A percentile compares a stretch with the other conserved stretches of the same genome.
These are phyloP conservation scores for Trinorchestia longiramus DNA, from an alignment of 1,140 invertebrate genomes.

Conservation along the genomic window DNA sequence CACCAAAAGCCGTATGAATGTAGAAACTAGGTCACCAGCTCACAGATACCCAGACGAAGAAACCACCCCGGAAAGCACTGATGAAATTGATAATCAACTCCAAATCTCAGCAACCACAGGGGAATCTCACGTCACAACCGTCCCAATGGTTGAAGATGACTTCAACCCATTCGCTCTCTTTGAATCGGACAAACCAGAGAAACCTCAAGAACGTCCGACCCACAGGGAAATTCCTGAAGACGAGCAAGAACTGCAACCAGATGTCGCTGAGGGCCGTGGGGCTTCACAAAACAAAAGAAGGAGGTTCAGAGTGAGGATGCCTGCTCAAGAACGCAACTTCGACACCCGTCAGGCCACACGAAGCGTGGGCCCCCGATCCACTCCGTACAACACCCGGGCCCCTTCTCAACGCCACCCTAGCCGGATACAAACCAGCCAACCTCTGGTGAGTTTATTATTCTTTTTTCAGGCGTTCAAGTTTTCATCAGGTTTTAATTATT, in stretches of 20 bases:
- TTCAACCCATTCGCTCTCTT: slow-evolving; percentile 37
- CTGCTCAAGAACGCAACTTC: slow-evolving; percentile 25
- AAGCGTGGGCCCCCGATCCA: not conserved
- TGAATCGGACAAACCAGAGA: not conserved
- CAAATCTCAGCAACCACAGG: slow-evolving; percentile 25
- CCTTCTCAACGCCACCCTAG: not conserved
- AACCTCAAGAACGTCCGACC: not conserved
- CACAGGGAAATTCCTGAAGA: not conserved
- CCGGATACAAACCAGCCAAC: slow-evolving; percentile 5
- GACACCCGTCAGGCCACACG: not conserved
- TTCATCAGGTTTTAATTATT: too few species aligned
- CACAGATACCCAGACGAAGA: slow-evolving; percentile 32
- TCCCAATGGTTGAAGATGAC: not conserved
- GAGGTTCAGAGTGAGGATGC: not conserved
- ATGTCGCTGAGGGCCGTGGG: not conserved
- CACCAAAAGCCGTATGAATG: not conserved
- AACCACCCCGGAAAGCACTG: not conserved
- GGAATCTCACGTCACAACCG: slow-evolving; percentile 8
- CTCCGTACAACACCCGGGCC: not conserved
- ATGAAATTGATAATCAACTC: not conserved
- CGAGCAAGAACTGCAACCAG: not conserved
- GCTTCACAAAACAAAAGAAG: not conserved
- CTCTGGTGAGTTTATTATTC: slow-evolving; percentile 38
- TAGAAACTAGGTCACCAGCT: slow-evolving; percentile 14
- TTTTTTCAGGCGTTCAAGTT: not conserved